Conservation (phyloP, 2,888 invertebrate species). For the Drosophila antonietae region DNA sequence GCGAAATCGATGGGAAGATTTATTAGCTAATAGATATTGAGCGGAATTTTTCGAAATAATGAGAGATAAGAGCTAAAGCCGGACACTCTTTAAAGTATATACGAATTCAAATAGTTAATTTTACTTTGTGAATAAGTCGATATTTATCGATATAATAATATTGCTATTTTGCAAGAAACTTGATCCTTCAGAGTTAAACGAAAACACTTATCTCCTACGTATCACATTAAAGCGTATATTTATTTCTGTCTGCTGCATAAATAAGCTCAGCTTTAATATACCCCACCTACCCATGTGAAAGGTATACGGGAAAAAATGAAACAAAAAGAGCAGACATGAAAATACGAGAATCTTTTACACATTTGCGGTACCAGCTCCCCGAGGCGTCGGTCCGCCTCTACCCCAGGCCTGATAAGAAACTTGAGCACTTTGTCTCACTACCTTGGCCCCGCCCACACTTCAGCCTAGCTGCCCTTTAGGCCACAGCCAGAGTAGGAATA, state of each 20-base stretch:
- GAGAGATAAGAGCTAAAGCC: no score
- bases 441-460: constrained; percentile 19
- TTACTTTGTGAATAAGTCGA: background rate
- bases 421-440: constrained; percentile 36
- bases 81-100: no score
- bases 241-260: background rate
- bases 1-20: no score
- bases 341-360: constrained; percentile 49
- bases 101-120: no score
- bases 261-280: background rate
- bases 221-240: background rate
- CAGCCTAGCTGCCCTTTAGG: constrained; percentile 22
- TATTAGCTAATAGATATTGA: no score
- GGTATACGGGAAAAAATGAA: background rate
- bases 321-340: constrained; percentile 26
- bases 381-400: background rate
- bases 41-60: no score
- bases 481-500: background rate
- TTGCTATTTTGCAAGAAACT: background rate
- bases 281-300: background rate
- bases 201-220: background rate
- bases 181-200: background rate
- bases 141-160: background rate
- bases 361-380: constrained; percentile 30
- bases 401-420: constrained; percentile 56